phyloP scores from a whole-genome alignment of 1,140 invertebrate species.

The Drosophila parvula region DNA sequence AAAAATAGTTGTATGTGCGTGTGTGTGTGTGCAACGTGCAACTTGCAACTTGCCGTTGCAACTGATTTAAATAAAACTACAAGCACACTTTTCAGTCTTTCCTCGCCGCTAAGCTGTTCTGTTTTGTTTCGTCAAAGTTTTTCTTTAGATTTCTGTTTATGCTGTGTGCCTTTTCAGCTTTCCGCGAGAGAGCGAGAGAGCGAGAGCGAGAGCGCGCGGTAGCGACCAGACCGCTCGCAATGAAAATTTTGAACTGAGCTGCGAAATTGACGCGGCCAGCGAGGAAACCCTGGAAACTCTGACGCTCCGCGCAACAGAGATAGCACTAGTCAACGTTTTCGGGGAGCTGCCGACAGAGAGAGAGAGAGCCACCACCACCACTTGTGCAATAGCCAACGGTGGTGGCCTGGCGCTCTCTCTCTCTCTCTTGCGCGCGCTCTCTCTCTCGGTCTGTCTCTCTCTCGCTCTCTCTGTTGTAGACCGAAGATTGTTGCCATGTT shows the following conservation, averaged over 20 bases:
- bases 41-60: conserved; percentile 2
- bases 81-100: conserved; percentile 40
- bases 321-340: neutral
- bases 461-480: neutral
- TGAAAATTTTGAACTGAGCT: conserved; percentile 83
- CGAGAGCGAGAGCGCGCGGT: conserved; percentile 20
- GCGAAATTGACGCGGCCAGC: conserved; percentile 63
- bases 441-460: neutral
- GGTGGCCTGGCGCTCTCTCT: neutral
- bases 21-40: neutral
- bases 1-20: conserved; percentile 5
- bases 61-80: conserved; percentile 44
- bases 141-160: too few species aligned
- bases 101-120: neutral
- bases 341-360: neutral
- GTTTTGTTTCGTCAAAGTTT: neutral
- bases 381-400: conserved; percentile 1
- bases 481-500: conserved; percentile 33
- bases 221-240: conserved; percentile 66
- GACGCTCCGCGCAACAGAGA: conserved; percentile 21
- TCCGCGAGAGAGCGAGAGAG: conserved; percentile 9
- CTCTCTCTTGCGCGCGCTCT: neutral
- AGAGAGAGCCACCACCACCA: conserved; percentile 6
- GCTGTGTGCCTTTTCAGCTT: conserved; percentile 1
- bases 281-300: conserved; percentile 67